Conservation (phyloP, 2,113 vertebrate species). For the Acinonyx jubatus region DNA sequence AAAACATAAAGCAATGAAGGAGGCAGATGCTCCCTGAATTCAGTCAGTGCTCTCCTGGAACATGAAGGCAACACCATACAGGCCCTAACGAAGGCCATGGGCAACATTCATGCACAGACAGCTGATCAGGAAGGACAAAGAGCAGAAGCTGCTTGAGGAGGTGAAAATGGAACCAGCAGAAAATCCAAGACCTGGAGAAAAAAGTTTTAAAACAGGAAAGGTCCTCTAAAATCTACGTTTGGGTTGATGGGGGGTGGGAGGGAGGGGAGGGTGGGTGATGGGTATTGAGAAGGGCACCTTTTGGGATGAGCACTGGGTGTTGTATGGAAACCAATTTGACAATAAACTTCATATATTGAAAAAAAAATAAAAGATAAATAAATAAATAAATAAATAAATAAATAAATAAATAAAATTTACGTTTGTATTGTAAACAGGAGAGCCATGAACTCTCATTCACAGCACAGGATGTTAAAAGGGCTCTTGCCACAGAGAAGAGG, state of each 20-base stretch:
- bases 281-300: too few species aligned
- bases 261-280: too few species aligned
- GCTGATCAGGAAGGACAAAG: neutral
- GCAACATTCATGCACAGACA: neutral
- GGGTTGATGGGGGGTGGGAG: too few species aligned
- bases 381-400: too few species aligned
- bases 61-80: neutral
- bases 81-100: accelerated
- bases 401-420: neutral
- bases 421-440: neutral
- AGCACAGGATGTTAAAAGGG: neutral
- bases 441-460: neutral
- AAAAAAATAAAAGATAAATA: too few species aligned
- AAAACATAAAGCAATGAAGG: neutral
- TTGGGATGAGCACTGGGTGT: too few species aligned
- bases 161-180: neutral
- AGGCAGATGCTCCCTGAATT: accelerated
- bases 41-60: neutral
- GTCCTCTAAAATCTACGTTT: neutral
- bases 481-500: neutral
- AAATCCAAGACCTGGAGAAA: neutral
- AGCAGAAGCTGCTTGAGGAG: conserved; percentile 54
- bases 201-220: neutral
- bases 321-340: too few species aligned
- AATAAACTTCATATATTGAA: too few species aligned